phyloP scores from a whole-genome alignment of 2,797 vertebrate genomes.

The Karalla daura region DNA sequence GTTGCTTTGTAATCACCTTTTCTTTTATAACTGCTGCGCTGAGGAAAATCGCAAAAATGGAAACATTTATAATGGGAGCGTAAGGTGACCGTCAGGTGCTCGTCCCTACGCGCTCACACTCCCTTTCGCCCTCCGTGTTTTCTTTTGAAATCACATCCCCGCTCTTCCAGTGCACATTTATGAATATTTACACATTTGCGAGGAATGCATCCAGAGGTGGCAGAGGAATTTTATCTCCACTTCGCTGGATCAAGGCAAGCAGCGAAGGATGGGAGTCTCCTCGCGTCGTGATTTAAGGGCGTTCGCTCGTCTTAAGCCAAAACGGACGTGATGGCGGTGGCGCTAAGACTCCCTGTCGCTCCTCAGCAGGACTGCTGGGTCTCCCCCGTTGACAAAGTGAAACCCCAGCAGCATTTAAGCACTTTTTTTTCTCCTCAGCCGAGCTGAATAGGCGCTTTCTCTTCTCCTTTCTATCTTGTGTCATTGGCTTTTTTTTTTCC shows the following conservation, averaged over 20 bases:
- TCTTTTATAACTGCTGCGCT: background rate
- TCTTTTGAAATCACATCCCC: constrained; percentile 27
- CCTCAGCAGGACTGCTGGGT: constrained; percentile 4
- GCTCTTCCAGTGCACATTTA: constrained; percentile 20
- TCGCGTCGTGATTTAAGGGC: constrained; percentile 31
- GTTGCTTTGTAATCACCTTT: constrained; percentile 42
- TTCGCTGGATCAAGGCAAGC: background rate
- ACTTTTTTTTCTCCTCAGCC: constrained; percentile 27
- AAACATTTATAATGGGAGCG: constrained; percentile 8
- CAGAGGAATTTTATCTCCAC: constrained; percentile 39
- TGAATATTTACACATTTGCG: constrained; percentile 63
- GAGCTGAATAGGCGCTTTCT: constrained; percentile 14
- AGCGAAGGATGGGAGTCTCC: background rate
- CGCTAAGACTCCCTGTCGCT: constrained; percentile 17
- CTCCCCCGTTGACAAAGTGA: constrained; percentile 24
- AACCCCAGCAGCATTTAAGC: background rate
- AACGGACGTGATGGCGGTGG: background rate
- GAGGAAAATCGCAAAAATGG: constrained; percentile 27
- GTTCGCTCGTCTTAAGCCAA: too few relatives aligned
- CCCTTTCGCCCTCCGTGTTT: constrained; percentile 10
- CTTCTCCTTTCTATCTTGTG: constrained; percentile 1
- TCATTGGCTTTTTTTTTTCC: background rate
- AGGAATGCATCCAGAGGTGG: constrained; percentile 43
- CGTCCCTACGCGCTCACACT: constrained; percentile 20
- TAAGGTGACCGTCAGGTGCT: constrained; percentile 25